Conservation (phyloP, 2,888 invertebrate species). For the Athalia rosae region DNA sequence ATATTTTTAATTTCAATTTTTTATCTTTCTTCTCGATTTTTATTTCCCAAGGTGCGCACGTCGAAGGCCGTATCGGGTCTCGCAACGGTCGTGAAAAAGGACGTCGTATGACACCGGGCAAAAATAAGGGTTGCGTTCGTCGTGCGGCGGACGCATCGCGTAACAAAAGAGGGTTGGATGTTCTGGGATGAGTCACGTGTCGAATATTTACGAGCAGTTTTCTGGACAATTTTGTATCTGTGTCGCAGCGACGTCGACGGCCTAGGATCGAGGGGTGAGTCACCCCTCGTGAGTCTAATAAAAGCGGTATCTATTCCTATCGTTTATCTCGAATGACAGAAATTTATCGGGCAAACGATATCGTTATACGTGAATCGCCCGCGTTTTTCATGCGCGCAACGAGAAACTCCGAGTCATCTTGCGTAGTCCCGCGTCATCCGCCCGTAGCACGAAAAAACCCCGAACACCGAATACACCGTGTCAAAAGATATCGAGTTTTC, state of each 20-base stretch:
- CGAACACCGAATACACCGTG: no score
- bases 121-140: slow-evolving; percentile 32
- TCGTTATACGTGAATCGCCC: slow-evolving; percentile 28
- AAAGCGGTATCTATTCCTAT: slow-evolving; percentile 42
- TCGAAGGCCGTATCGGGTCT: not conserved
- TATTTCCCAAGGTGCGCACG: not conserved
- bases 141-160: slow-evolving; percentile 6
- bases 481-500: no score
- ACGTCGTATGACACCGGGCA: slow-evolving; percentile 5
- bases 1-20: not conserved
- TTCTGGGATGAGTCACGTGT: slow-evolving; percentile 41
- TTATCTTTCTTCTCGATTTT: not conserved
- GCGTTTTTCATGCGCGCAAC: slow-evolving; percentile 5
- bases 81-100: not conserved
- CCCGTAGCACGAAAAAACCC: no score
- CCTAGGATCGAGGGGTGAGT: slow-evolving; percentile 17
- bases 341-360: slow-evolving; percentile 41
- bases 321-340: slow-evolving; percentile 43
- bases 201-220: slow-evolving; percentile 45
- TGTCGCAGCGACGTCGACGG: slow-evolving; percentile 24
- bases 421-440: not conserved
- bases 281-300: slow-evolving; percentile 38
- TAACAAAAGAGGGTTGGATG: slow-evolving; percentile 34
- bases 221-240: slow-evolving; percentile 47
- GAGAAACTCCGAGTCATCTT: slow-evolving; percentile 29